phyloP scores from a whole-genome alignment of 1,140 invertebrate genomes.

The Drosophila auraria region DNA sequence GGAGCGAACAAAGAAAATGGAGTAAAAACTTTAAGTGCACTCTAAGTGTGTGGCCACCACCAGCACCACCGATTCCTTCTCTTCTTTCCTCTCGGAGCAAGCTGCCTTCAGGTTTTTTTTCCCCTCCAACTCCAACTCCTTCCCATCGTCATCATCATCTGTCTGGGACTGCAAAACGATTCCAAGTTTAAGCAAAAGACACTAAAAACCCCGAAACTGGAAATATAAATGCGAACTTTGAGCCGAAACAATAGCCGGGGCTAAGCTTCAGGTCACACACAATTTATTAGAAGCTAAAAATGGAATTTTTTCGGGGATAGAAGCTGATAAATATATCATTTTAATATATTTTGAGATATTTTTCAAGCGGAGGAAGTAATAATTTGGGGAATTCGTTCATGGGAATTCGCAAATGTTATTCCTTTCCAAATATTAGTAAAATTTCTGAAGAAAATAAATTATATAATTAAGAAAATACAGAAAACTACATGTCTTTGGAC shows the following conservation, averaged over 20 bases:
- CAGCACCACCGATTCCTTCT: conserved; percentile 7
- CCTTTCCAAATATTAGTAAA: too few relatives aligned
- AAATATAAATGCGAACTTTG: conserved; percentile 20
- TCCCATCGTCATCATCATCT: conserved; percentile 6
- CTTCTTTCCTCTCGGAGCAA: background rate
- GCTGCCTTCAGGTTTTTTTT: conserved; percentile 4
- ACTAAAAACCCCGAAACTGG: conserved; percentile 11
- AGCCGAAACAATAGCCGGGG: conserved; percentile 61
- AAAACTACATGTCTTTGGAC: too few relatives aligned
- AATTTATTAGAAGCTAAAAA: conserved; percentile 69
- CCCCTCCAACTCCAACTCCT: background rate
- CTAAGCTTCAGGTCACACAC: conserved; percentile 44
- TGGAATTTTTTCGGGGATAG: background rate
- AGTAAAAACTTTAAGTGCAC: conserved; percentile 75
- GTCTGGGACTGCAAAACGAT: conserved; percentile 67
- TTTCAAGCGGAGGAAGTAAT: too few relatives aligned
- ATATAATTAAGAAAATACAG: too few relatives aligned
- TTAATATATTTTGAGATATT: too few relatives aligned
- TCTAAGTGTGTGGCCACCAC: conserved; percentile 49
- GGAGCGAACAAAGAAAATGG: conserved; percentile 42
- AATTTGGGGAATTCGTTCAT: too few relatives aligned
- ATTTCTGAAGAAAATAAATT: too few relatives aligned
- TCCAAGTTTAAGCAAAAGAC: conserved; percentile 45
- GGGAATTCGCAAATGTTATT: too few relatives aligned
- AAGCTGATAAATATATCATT: background rate